phyloP scores from a whole-genome alignment of 2,888 invertebrate species.

The Heliconius hortense region DNA sequence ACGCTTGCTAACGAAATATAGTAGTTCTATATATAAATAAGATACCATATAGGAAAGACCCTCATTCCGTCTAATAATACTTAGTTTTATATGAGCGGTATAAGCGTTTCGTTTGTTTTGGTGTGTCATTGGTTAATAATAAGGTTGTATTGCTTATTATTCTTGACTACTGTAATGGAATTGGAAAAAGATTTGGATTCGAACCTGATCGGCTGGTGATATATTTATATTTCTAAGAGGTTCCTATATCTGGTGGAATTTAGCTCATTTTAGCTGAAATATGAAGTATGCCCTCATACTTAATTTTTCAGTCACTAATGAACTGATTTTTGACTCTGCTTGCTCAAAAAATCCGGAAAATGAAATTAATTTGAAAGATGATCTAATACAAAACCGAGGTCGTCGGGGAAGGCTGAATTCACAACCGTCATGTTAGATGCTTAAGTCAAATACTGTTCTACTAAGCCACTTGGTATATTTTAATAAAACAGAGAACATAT shows the following conservation, averaged over 20 bases:
- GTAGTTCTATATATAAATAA: conserved; percentile 26
- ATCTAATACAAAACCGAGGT: too few relatives aligned
- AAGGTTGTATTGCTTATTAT: not conserved
- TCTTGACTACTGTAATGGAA: not conserved
- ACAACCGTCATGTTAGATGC: too few relatives aligned
- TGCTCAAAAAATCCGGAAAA: not conserved
- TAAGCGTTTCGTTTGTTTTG: conserved; percentile 2
- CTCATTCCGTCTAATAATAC: conserved; percentile 11
- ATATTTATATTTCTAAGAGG: not conserved
- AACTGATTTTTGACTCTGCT: too few relatives aligned
- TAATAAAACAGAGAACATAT: too few relatives aligned
- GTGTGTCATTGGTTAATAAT: not conserved
- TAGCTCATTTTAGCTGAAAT: not conserved
- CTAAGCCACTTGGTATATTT: too few relatives aligned
- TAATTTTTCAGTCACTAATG: too few relatives aligned
- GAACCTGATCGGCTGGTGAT: not conserved
- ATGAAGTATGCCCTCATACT: not conserved
- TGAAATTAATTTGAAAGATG: not conserved
- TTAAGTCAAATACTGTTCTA: too few relatives aligned
- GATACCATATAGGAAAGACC: conserved; percentile 16
- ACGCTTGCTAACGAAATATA: conserved; percentile 28
- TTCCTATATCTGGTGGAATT: not conserved
- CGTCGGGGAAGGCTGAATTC: too few relatives aligned
- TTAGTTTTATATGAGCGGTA: conserved; percentile 9
- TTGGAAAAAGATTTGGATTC: not conserved